Percentiles rank a stretch among this genome's conserved stretches.
Conservation (phyloP, 2,113 vertebrate species). For the Heterocephalus glaber region DNA sequence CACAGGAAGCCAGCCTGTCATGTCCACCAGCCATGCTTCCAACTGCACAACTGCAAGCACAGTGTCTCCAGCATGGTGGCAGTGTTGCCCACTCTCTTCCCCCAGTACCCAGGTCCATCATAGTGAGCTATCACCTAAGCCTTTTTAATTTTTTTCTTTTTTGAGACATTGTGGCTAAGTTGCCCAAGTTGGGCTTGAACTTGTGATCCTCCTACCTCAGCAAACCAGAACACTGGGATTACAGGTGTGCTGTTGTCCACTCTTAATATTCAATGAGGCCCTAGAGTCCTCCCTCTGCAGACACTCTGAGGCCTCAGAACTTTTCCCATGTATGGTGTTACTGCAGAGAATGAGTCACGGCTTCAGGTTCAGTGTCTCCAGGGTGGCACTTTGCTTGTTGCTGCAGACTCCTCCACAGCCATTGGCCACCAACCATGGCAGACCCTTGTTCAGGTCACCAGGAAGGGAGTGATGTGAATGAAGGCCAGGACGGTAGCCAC, state of each 20-base stretch:
- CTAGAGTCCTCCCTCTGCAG: not conserved
- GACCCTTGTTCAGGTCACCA: not conserved
- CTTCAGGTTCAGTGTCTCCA: not conserved
- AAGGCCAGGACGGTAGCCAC: not conserved
- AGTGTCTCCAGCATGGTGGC: rapidly evolving
- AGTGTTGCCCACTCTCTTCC: not conserved
- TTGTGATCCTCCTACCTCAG: not conserved
- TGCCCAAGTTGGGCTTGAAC: not conserved
- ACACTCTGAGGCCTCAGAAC: not conserved
- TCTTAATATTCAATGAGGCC: not conserved
- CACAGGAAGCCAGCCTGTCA: not conserved
- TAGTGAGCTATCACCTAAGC: not conserved
- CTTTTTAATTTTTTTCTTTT: not conserved
- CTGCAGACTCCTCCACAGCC: not conserved
- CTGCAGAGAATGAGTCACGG: not conserved
- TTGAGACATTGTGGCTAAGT: not conserved
- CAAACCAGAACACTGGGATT: not conserved
- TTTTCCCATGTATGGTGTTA: too few species aligned
- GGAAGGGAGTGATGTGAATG: not conserved
- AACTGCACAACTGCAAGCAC: rapidly evolving
- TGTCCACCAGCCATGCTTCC: not conserved
- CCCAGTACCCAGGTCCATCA: not conserved
- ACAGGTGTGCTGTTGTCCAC: not conserved
- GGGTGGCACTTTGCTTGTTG: not conserved
- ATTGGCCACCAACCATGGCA: rapidly evolving